Percentiles rank a stretch among this genome's conserved stretches.
phyloP scores from a whole-genome alignment of 2,113 vertebrate genomes.

The human region DNA sequence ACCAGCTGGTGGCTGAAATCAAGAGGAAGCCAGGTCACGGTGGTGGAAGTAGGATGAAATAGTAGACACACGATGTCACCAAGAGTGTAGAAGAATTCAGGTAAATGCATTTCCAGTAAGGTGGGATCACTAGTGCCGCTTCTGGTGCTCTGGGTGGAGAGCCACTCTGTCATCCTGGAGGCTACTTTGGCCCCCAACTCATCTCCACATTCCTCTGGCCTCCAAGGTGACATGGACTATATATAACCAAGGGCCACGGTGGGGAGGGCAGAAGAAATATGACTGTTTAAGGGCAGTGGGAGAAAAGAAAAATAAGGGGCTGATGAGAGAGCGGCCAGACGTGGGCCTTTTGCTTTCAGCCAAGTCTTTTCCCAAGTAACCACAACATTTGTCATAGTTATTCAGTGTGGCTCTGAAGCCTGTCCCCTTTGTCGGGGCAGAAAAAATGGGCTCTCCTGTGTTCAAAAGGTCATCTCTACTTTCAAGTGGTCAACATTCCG shows the following conservation, averaged over 20 bases:
- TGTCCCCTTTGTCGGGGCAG: neutral
- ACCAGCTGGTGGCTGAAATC: neutral
- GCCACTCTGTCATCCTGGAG: neutral
- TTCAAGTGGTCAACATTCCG: neutral
- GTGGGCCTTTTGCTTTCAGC: neutral
- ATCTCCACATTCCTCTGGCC: neutral
- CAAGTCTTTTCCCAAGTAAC: neutral
- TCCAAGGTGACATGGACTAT: neutral
- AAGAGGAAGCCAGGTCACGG: neutral
- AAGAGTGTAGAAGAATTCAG: neutral
- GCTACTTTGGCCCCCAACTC: neutral
- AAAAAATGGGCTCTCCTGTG: neutral
- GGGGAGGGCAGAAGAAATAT: slow-evolving; percentile 7
- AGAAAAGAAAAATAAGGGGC: slow-evolving; percentile 16
- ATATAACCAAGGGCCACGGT: neutral
- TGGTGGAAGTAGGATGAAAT: neutral
- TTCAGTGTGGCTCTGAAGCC: neutral
- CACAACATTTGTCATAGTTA: neutral
- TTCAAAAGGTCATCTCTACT: neutral
- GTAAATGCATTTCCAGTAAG: neutral
- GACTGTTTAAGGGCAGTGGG: neutral
- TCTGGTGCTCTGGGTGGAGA: neutral
- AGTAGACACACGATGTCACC: neutral
- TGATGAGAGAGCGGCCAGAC: neutral
- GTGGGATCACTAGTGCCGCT: neutral